These are phyloP conservation scores for Cricetomys ansorgei DNA, from an alignment of 2,113 vertebrate genomes.

Conservation along the genomic window DNA sequence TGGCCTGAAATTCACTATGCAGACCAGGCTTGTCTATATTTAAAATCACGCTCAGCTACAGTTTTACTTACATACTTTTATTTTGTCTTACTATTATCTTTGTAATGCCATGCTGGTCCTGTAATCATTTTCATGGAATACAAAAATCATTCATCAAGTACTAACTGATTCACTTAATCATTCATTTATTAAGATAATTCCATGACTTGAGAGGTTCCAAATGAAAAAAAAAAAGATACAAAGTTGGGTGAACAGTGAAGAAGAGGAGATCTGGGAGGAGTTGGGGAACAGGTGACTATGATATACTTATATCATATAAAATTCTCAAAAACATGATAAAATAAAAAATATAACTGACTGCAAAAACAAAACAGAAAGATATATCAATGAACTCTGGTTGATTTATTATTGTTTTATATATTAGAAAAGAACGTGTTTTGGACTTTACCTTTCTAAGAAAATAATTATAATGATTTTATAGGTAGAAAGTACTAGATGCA, in stretches of 20 bases:
- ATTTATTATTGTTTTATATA: not conserved
- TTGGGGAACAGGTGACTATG: not conserved
- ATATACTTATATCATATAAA: not conserved
- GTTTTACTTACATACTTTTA: not conserved
- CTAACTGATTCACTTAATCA: not conserved
- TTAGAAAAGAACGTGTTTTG: not conserved
- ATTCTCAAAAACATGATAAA: not conserved
- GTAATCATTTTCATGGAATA: not conserved
- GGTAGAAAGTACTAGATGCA: not conserved
- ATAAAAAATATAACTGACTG: not conserved
- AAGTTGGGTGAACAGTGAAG: not conserved
- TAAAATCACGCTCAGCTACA: not conserved
- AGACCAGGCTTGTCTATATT: not conserved
- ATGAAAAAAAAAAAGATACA: not conserved
- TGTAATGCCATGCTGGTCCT: not conserved
- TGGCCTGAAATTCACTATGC: not conserved
- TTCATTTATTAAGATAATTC: constrained; percentile 28
- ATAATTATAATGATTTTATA: not conserved
- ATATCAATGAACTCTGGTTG: not conserved
- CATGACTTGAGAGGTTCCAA: not conserved
- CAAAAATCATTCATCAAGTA: not conserved
- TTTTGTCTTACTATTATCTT: constrained; percentile 53
- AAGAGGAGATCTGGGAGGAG: not conserved
- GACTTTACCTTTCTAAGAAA: not conserved
- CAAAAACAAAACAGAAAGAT: not conserved